These are phyloP conservation scores for Cherax quadricarinatus DNA, from an alignment of 1,140 invertebrate species.

Conservation along the genomic window DNA sequence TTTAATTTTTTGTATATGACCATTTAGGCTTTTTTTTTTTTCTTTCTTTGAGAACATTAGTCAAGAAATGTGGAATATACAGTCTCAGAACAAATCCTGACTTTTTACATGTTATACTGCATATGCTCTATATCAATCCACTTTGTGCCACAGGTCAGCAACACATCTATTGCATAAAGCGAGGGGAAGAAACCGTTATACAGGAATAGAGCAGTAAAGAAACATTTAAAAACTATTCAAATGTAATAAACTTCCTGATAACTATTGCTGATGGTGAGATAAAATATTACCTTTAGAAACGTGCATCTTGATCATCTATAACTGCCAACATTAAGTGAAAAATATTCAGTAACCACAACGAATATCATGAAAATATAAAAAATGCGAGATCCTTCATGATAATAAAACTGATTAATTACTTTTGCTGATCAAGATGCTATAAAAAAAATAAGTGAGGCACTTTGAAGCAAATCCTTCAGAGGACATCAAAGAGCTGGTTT, in stretches of 20 bases:
- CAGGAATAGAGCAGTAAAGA: background rate
- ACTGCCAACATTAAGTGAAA: background rate
- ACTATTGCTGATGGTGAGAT: conserved; percentile 8
- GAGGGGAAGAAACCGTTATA: background rate
- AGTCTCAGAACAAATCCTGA: no score
- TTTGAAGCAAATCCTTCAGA: conserved; percentile 16
- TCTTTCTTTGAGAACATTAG: no score
- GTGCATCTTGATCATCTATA: background rate
- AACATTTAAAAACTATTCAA: background rate
- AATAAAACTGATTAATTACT: background rate
- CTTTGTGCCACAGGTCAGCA: no score
- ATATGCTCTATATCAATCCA: no score
- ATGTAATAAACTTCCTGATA: conserved; percentile 4
- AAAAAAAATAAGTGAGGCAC: conserved; percentile 36
- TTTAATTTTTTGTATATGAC: no score
- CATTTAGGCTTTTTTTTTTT: no score
- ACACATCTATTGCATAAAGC: no score
- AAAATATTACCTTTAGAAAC: background rate
- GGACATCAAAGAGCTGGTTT: background rate
- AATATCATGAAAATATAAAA: background rate
- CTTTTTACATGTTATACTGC: no score
- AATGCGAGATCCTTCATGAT: background rate
- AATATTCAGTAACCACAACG: no score
- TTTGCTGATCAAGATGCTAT: conserved; percentile 6
- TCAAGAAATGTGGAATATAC: no score